Conservation (phyloP, 1,140 invertebrate genomes). For the Bombus huntii region DNA sequence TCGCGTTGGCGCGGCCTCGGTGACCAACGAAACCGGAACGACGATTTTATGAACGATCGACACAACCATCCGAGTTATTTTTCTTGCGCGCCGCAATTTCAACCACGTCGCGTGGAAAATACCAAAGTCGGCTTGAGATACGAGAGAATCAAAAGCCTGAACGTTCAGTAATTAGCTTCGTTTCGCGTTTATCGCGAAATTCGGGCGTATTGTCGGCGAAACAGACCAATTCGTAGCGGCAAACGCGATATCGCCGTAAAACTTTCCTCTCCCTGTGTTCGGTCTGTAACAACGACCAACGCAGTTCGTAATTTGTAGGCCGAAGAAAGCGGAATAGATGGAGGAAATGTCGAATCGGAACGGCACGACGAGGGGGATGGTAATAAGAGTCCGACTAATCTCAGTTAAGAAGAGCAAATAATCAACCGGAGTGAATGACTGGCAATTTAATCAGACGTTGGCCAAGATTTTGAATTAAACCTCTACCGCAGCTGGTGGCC, state of each 20-base stretch:
- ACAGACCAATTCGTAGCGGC: background rate
- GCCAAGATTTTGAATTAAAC: conserved; percentile 64
- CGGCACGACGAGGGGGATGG: background rate
- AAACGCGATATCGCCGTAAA: conserved; percentile 22
- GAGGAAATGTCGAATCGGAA: background rate
- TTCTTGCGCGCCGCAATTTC: background rate
- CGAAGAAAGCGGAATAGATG: background rate
- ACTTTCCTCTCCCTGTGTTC: background rate
- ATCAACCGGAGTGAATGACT: conserved; percentile 67
- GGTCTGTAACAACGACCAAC: background rate
- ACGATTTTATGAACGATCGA: too few relatives aligned
- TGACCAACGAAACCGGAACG: too few relatives aligned
- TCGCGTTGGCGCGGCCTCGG: background rate
- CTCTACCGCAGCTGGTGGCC: conserved; percentile 12
- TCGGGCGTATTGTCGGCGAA: background rate
- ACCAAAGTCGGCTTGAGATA: background rate
- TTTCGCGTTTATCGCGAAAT: conserved; percentile 15
- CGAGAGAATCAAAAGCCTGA: background rate
- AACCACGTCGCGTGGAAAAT: background rate
- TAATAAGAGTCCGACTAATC: conserved; percentile 67
- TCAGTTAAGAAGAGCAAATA: conserved; percentile 71
- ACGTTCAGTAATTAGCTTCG: conserved; percentile 37
- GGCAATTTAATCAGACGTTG: conserved; percentile 66
- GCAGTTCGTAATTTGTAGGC: conserved; percentile 3
- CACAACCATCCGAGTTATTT: too few relatives aligned